Evolutionary conservation across 2,888 invertebrate species (phyloP).

Genomic region (Sinotaia quadrata): DNA sequence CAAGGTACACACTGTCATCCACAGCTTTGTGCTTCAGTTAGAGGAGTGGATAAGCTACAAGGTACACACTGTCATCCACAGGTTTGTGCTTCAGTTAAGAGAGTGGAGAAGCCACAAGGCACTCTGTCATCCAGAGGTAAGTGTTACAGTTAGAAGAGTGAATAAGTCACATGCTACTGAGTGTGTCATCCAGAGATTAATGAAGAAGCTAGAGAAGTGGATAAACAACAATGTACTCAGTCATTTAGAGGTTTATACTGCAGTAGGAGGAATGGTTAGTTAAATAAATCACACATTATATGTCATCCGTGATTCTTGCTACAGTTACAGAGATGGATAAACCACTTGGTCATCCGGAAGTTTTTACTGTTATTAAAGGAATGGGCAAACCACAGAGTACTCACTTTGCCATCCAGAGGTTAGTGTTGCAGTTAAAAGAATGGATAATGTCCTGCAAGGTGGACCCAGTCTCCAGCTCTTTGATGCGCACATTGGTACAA

Average conservation of each 20-base stretch:
- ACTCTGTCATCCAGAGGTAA: constrained; percentile 91
- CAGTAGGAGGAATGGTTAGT: too few relatives aligned
- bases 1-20: too few relatives aligned
- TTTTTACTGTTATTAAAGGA: not conserved
- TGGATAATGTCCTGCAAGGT: constrained; percentile 86
- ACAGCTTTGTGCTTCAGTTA: too few relatives aligned
- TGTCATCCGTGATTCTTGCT: too few relatives aligned
- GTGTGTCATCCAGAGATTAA: too few relatives aligned
- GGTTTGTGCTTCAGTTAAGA: not conserved
- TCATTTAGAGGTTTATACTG: too few relatives aligned
- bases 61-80: constrained; percentile 4
- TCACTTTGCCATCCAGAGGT: constrained; percentile 90
- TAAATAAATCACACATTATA: too few relatives aligned
- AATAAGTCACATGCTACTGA: too few relatives aligned
- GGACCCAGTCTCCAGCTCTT: constrained; percentile 85
- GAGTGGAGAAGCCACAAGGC: not conserved
- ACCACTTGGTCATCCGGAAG: not conserved
- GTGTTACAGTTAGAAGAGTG: constrained; percentile 96
- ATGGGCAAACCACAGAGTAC: constrained; percentile 57
- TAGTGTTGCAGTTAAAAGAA: constrained; percentile 96
- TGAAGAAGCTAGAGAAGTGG: too few relatives aligned
- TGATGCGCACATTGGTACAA: constrained; percentile 89
- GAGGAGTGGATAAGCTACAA: too few relatives aligned
- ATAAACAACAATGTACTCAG: too few relatives aligned
- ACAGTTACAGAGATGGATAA: too few relatives aligned